phyloP scores from a whole-genome alignment of 2,797 vertebrate species.

The Epinephelus malabaricus region DNA sequence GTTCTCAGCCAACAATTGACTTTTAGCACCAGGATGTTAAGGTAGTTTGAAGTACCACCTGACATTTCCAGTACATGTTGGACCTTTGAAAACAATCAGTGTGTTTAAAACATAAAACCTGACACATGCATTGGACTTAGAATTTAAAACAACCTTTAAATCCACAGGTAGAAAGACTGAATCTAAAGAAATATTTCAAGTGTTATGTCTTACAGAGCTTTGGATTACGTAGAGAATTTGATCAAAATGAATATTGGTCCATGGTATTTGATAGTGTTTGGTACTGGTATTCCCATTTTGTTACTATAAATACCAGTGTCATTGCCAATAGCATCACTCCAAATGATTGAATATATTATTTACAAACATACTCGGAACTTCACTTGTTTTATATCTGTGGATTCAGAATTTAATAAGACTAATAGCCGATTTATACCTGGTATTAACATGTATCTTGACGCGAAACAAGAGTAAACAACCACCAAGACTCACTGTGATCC shows the following conservation, averaged over 20 bases:
- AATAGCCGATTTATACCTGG: no score
- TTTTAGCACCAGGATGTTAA: slow-evolving; percentile 1
- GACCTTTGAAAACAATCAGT: slow-evolving; percentile 1
- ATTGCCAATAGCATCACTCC: background rate
- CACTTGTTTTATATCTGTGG: no score
- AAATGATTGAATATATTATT: background rate
- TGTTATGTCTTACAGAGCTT: background rate
- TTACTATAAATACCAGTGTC: background rate
- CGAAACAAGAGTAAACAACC: no score
- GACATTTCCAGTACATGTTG: slow-evolving; percentile 24
- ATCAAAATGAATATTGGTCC: no score
- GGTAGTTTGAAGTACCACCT: background rate
- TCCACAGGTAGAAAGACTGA: background rate
- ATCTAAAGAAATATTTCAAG: background rate
- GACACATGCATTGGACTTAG: background rate
- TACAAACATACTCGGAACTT: background rate
- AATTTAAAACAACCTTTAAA: background rate
- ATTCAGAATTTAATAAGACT: no score
- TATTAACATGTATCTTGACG: no score
- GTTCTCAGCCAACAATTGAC: background rate
- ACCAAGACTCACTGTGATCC: no score
- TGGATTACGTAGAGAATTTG: no score
- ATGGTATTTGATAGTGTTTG: no score
- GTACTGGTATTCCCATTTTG: no score
- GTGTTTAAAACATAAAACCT: background rate